Evolutionary conservation across 2,797 vertebrate species (phyloP).

Genomic region (Enteromius argenteus): DNA sequence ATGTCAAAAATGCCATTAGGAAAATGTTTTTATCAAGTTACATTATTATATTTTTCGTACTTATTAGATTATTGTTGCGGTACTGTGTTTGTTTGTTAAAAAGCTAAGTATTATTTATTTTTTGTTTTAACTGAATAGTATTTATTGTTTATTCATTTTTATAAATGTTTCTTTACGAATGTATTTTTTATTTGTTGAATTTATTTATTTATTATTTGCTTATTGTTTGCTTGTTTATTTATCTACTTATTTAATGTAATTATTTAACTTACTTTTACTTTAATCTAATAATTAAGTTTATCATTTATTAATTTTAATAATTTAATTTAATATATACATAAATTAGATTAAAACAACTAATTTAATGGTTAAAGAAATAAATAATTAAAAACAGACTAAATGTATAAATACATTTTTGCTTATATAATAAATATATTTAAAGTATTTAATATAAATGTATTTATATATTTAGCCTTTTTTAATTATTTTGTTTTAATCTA

Average conservation of each 20-base stretch:
- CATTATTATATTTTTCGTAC: not conserved
- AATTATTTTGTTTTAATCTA: not conserved
- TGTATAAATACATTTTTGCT: too few species aligned
- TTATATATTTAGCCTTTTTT: too few species aligned
- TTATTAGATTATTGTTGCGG: not conserved
- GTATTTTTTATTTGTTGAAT: not conserved
- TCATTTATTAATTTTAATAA: not conserved
- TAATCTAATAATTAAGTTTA: not conserved
- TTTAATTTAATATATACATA: too few species aligned
- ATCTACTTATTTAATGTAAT: not conserved
- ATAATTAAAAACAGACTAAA: too few species aligned
- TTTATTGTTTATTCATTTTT: not conserved
- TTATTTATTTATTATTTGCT: not conserved
- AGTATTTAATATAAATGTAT: too few species aligned
- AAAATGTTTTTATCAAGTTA: not conserved
- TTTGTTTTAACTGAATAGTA: not conserved
- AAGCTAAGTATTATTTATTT: too few species aligned
- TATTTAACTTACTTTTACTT: not conserved
- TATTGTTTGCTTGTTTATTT: not conserved
- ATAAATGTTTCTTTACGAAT: not conserved
- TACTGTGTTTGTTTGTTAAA: not conserved
- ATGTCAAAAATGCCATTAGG: not conserved
- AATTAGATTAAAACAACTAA: too few species aligned
- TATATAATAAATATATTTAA: too few species aligned
- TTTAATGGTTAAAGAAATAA: too few species aligned